Evolutionary conservation across 2,888 invertebrate species (phyloP), one percentile per base, ranked within the genome.

Genomic region (Trilocha varians): DNA sequence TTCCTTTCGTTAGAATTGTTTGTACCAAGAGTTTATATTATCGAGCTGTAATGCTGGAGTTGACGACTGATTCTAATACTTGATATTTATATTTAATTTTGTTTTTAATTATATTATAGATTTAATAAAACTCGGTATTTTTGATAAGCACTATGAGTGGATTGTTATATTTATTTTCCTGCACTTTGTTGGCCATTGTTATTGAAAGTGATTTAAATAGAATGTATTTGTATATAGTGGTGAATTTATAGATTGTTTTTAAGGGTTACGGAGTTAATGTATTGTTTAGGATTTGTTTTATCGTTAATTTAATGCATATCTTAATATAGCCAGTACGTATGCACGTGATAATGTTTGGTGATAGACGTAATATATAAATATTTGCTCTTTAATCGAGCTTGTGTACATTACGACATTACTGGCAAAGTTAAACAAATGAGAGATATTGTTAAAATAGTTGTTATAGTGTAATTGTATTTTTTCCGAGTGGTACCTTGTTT

Each of bases 301-400:
- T 54, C 53, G 62, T 70, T 65, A 70, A 70, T 62, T 74, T 72
- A 65, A 74, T 62, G 77, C 78, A 82, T 82, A 78, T 78, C 66
- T 70, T 65, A n/a, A 43, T 48, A 71, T 77, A 77, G 79, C 73
- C 74, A 74, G 76, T 77, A 82, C 25, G 8, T 6, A 79, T 70
- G 75, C 78, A 79, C 79, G 80, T 80, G 80, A 82, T 79, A 70
- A 57, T 71, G 70, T 76, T 73, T 70, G 76, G 79, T 82, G 79
- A 80, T 80, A 78, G 69, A 68, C 52, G 57, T 74, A 40, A 37
- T 16, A 34, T 34, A 36, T 53, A 59, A 40, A 37, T 62, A 56
- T 58, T 58, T 54, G 53, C 55, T 57, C 52, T 52, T 42, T 51
- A 54, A 45, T 50, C 48, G 37, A 43, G 38, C 40, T 40, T 47